Conservation (phyloP, 92 coral and sea anemone species). For the Porites divaricata region DNA sequence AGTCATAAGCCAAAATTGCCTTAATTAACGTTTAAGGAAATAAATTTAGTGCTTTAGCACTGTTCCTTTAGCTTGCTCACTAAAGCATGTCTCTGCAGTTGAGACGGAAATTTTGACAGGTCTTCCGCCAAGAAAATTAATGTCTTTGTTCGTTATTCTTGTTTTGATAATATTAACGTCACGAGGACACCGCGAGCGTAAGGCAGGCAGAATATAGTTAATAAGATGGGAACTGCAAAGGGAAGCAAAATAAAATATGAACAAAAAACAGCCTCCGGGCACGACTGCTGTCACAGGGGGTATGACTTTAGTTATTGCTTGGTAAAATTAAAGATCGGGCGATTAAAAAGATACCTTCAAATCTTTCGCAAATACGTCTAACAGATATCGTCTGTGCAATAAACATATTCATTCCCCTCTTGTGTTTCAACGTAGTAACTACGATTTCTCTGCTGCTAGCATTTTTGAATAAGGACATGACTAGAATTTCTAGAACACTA, state of each 20-base stretch:
- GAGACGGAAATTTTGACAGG: constrained; percentile 23
- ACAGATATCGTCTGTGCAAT: too few relatives aligned
- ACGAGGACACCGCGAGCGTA: constrained; percentile 19
- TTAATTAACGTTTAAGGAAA: constrained; percentile 4
- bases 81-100: background rate
- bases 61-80: background rate
- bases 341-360: constrained; percentile 7
- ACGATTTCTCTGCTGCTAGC: constrained; percentile 6
- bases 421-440: background rate
- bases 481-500: constrained; percentile 28
- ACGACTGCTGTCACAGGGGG: constrained; percentile 27
- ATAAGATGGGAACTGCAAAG: background rate
- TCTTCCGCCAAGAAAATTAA: constrained; percentile 16
- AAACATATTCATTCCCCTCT: background rate
- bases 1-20: background rate
- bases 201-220: background rate
- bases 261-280: constrained; percentile 10
- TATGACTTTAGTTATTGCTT: background rate
- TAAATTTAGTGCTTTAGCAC: constrained; percentile 5
- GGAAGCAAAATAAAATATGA: background rate
- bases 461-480: background rate
- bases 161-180: constrained; percentile 37
- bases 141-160: constrained; percentile 30
- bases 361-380: background rate
- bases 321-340: constrained; percentile 14